Evolutionary conservation across 2,888 invertebrate species (phyloP).

Genomic region (Plebejus anna): DNA sequence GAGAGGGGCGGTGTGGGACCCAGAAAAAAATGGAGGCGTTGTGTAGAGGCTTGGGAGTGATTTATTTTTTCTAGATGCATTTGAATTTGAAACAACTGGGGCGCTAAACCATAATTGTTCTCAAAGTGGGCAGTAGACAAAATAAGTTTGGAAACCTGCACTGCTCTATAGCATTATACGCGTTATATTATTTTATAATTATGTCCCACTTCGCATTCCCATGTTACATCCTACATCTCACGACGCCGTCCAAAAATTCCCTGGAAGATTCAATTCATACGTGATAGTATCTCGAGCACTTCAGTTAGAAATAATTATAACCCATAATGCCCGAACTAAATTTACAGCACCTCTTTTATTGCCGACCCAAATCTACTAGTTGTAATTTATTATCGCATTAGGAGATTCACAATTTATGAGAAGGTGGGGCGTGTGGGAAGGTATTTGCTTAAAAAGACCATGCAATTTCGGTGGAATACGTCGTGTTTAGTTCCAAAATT

Average conservation of each 20-base stretch:
- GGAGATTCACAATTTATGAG: conserved; percentile 37
- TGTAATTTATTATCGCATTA: conserved; percentile 39
- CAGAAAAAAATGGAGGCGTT: too few relatives aligned
- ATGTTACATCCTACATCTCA: neutral
- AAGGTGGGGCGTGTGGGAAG: conserved; percentile 32
- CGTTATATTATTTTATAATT: too few relatives aligned
- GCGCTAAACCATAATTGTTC: too few relatives aligned
- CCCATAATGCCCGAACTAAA: conserved; percentile 17
- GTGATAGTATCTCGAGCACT: neutral
- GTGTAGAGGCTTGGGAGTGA: too few relatives aligned
- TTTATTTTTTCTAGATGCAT: too few relatives aligned
- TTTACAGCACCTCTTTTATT: conserved; percentile 24
- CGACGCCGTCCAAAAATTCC: neutral
- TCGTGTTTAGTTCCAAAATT: conserved; percentile 42
- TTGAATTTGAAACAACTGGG: too few relatives aligned
- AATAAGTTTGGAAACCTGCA: too few relatives aligned
- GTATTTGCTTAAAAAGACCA: conserved; percentile 38
- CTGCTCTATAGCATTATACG: neutral
- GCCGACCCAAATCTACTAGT: conserved; percentile 29
- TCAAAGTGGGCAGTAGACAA: too few relatives aligned
- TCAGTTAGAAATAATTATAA: conserved; percentile 25
- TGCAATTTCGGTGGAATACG: conserved; percentile 39
- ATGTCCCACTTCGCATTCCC: neutral
- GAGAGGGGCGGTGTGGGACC: too few relatives aligned
- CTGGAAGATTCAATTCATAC: neutral